phyloP scores from a whole-genome alignment of 2,888 invertebrate genomes.

The Timema podura region DNA sequence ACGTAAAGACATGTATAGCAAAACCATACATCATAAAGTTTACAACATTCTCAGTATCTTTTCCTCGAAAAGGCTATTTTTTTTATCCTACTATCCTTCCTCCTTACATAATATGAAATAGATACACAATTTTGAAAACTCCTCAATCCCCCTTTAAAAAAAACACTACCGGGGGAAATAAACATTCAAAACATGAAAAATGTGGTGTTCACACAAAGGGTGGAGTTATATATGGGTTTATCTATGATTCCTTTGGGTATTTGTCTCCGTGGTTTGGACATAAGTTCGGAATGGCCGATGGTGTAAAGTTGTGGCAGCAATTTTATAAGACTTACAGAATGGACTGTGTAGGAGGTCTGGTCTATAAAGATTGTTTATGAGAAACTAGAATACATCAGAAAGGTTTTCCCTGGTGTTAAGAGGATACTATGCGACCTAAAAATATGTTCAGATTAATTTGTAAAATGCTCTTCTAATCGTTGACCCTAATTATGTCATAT shows the following conservation, averaged over 20 bases:
- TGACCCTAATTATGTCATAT: no score
- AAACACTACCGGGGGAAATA: slow-evolving; percentile 27
- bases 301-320: no score
- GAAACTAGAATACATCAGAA: no score
- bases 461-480: no score
- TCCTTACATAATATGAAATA: slow-evolving; percentile 8
- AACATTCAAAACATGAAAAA: slow-evolving; percentile 27
- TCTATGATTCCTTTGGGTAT: not conserved
- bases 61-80: not conserved
- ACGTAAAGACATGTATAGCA: slow-evolving; percentile 10
- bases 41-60: slow-evolving; percentile 2
- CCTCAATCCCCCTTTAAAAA: slow-evolving; percentile 16
- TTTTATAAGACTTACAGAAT: no score
- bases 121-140: not conserved
- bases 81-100: not conserved
- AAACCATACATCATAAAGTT: slow-evolving; percentile 1
- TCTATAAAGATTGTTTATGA: no score
- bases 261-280: not conserved
- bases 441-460: no score
- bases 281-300: slow-evolving; percentile 5
- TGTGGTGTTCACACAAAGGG: slow-evolving; percentile 14
- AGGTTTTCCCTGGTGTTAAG: no score
- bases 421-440: no score
- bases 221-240: slow-evolving; percentile 3
- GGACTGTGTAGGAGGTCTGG: no score